Base-by-base conservation (phyloP, 2,888 invertebrate genomes). In the Pristionchus entomophagus region DNA sequence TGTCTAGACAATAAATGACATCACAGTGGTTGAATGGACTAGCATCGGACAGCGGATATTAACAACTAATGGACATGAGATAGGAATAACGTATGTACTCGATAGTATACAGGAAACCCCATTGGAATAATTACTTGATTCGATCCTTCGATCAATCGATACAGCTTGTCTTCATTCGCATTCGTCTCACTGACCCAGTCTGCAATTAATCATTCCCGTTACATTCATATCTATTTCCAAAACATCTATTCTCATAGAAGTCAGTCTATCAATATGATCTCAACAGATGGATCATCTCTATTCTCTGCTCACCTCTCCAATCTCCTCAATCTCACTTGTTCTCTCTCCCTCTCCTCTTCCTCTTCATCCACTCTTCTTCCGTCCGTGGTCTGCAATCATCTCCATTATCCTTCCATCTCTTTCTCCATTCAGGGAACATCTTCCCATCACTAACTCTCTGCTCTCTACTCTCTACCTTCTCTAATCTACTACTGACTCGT, bases 281-380 rank as follows among this genome's bases (percentile, higher is more conserved):
- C 29, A 6, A n/a, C 32, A 12, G 12, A 22, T 29, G 59, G n/a
- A 59, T 59, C 29, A 6, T 19, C 65, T 65, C 65, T 29, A 65
- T 29, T 35, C 29, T 29, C 29, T 35, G 8, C 77, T 45, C 38
- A 51, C 78, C 78, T 80, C 80, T 80, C 51, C 10, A 29, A 17
- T 51, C 80, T 53, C 32, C 53, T 53, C 17, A 51, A 5, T 80
- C 80, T 29, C 1, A 51, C 78, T 51, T 51, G 51, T 32, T 53
- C 53, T 53, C 53, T 53, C 53, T 80, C 80, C 35, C 80, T 45
- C 77, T 77, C 77, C 29, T n/a, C 77, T 3, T 77, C 45, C n/a
- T n/a, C 41, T 12, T 38, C 45, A 10, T n/a, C 77, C 45, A 2
- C 22, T 45, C 77, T n/a, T 45, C 32, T 6, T 45, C 26, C 41